Evolutionary conservation across 2,888 invertebrate genomes (phyloP).

Genomic region (Panzeria rudis): DNA sequence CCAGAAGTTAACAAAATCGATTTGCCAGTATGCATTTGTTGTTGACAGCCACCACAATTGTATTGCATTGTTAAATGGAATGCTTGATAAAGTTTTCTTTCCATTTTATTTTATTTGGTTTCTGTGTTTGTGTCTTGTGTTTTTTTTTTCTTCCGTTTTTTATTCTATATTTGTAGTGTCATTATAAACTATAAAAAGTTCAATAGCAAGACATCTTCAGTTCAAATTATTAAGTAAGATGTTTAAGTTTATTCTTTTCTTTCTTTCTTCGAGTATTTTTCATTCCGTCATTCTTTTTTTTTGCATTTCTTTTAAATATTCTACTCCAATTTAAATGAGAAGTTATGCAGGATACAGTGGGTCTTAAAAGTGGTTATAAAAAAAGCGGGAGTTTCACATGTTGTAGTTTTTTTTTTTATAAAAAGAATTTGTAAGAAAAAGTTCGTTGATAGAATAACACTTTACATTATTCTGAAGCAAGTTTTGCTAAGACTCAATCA

Average conservation of each 20-base stretch:
- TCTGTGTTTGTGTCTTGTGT: conserved; percentile 2
- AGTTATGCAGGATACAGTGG: conserved; percentile 27
- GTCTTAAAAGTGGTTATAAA: background rate
- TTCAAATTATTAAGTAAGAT: conserved; percentile 62
- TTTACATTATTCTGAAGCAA: no score
- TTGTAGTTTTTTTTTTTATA: no score
- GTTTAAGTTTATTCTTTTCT: conserved; percentile 33
- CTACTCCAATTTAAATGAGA: conserved; percentile 29
- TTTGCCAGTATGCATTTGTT: conserved; percentile 69
- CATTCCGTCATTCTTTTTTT: conserved; percentile 12
- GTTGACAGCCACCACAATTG: conserved; percentile 69
- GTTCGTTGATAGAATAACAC: no score
- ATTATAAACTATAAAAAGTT: conserved; percentile 68
- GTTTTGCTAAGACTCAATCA: no score
- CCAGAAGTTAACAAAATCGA: conserved; percentile 59
- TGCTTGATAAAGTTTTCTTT: conserved; percentile 60
- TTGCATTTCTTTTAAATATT: conserved; percentile 36
- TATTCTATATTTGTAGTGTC: conserved; percentile 56
- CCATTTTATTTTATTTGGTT: conserved; percentile 33
- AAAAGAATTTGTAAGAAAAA: no score
- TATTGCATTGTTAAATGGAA: conserved; percentile 55
- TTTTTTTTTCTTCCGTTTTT: conserved; percentile 15
- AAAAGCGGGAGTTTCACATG: background rate
- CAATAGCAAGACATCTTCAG: conserved; percentile 71
- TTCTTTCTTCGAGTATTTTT: conserved; percentile 10